Conservation (phyloP, 2,797 vertebrate genomes). For the Labroides dimidiatus region DNA sequence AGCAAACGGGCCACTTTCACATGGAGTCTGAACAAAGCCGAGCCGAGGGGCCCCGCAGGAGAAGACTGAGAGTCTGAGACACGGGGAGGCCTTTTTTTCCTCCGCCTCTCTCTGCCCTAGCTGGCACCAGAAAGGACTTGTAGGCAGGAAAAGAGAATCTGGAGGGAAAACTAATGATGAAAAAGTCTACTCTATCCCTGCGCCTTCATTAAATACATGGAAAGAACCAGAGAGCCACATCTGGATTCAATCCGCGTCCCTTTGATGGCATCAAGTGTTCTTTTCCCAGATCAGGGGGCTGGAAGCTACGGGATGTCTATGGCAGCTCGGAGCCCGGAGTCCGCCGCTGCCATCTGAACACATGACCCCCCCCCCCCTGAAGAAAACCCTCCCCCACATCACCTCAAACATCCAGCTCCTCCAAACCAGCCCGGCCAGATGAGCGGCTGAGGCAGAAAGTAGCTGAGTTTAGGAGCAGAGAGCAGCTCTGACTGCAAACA, state of each 20-base stretch:
- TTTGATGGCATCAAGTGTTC: constrained; percentile 99
- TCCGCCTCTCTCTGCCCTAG: constrained; percentile 45
- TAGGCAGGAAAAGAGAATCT: constrained; percentile 80
- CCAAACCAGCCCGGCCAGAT: constrained; percentile 30
- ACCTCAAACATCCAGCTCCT: constrained; percentile 42
- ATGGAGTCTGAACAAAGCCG: constrained; percentile 59
- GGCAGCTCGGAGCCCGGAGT: constrained; percentile 86
- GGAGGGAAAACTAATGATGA: constrained; percentile 93
- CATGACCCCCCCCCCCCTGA: constrained; percentile 67
- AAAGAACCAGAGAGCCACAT: constrained; percentile 92
- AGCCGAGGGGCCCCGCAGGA: constrained; percentile 54
- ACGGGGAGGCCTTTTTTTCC: constrained; percentile 40
- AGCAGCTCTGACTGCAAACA: not conserved
- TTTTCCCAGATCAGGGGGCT: constrained; percentile 94
- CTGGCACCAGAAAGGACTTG: constrained; percentile 76
- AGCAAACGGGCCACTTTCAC: constrained; percentile 58
- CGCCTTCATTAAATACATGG: constrained; percentile 99
- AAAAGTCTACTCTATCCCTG: constrained; percentile 91
- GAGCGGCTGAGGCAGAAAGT: not conserved
- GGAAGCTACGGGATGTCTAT: constrained; percentile 91
- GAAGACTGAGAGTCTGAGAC: constrained; percentile 55
- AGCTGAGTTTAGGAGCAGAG: too few relatives aligned
- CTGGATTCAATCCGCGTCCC: constrained; percentile 96
- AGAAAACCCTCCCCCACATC: constrained; percentile 12
- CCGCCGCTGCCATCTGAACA: constrained; percentile 79